phyloP scores from a whole-genome alignment of 2,113 vertebrate genomes.

The Eublepharis macularius region DNA sequence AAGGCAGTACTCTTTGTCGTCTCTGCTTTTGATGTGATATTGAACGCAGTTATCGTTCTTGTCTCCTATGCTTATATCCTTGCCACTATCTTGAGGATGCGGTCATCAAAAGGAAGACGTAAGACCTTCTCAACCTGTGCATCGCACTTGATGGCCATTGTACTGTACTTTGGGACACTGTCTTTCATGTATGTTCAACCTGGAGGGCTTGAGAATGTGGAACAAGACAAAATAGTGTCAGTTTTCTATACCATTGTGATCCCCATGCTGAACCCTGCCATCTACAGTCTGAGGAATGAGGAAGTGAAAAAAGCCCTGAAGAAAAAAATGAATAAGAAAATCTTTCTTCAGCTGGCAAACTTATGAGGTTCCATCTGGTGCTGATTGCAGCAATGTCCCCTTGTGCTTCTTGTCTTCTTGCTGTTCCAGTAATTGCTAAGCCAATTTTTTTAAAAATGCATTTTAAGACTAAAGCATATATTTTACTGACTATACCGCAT shows the following conservation, averaged over 20 bases:
- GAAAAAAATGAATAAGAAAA: not conserved
- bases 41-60: slow-evolving; percentile 42
- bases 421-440: too few species aligned
- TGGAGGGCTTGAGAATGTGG: slow-evolving; percentile 17
- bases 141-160: slow-evolving; percentile 43
- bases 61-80: slow-evolving; percentile 39
- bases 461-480: not conserved
- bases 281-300: slow-evolving; percentile 27
- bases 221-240: slow-evolving; percentile 43
- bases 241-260: slow-evolving; percentile 56
- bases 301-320: slow-evolving; percentile 38
- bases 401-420: not conserved
- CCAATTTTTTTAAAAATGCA: not conserved
- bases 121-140: slow-evolving; percentile 54
- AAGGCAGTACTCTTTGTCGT: slow-evolving; percentile 30
- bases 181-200: slow-evolving; percentile 47
- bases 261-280: slow-evolving; percentile 45
- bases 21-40: slow-evolving; percentile 34
- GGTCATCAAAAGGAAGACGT: slow-evolving; percentile 31
- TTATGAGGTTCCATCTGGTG: not conserved
- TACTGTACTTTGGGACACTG: slow-evolving; percentile 48
- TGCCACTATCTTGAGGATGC: slow-evolving; percentile 26
- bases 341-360: not conserved
- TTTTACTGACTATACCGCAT: not conserved
- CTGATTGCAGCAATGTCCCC: not conserved